Base-by-base conservation (phyloP, 2,888 invertebrate genomes). In the Chouioia cunea region DNA sequence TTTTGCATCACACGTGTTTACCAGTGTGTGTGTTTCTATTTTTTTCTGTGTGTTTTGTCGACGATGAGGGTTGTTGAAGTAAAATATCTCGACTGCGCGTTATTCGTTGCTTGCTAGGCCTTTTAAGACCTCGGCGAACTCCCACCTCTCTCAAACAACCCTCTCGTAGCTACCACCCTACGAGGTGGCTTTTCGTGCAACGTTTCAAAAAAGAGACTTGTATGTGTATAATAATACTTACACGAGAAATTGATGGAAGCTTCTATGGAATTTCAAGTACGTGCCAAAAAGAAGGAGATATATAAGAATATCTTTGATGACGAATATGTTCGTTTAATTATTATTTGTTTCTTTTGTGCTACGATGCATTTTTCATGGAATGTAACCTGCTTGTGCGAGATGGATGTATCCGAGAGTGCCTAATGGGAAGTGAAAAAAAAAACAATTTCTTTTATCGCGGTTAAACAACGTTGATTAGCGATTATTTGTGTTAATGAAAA, bases 61-160 rank as follows among this genome's bases (percentile, higher is more conserved):
- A n/a, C n/a, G n/a, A n/a, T n/a, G n/a, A 43, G 58, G 50, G 50
- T 50, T n/a, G n/a, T n/a, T 22, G 50, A 48, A 46, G 36, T 36
- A 36, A 36, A 36, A 36, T 36, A 36, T 36, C 36, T 36, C 36
- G 23, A 73, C 73, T 73, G 73, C 70, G 66, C 70, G 65, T 20
- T 54, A 27, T 8, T 46, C 12, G 4, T 27, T 22, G 16, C 16
- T 18, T 47, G 60, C 44, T 46, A 18, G 46, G 56, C 23, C 70
- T 73, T 73, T 70, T 73, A 73, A 73, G 70, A 73, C 73, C 66
- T 73, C 70, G 69, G 20, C n/a, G 23, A 43, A 18, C 44, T 47
- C 10, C 56, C 50, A 18, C 57, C 50, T 18, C 57, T n/a, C 23
- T 12, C 8, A 48, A 18, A 60, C 44, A n/a, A 3, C 48, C 52